phyloP scores from a whole-genome alignment of 2,888 invertebrate genomes.

The Tiliacea citrago region DNA sequence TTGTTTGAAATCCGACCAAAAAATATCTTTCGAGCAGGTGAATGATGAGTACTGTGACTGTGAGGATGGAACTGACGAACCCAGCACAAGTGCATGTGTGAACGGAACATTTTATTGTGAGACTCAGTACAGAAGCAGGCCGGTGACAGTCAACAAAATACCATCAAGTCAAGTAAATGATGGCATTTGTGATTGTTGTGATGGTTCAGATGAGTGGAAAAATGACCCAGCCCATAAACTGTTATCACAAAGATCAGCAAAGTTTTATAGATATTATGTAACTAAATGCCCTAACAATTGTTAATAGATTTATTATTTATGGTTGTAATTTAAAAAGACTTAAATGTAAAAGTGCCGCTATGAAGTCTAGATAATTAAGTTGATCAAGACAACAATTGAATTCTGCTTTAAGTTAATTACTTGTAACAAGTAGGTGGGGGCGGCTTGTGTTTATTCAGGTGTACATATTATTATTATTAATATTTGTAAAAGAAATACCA shows the following conservation, averaged over 20 bases:
- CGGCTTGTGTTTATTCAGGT: conserved; percentile 46
- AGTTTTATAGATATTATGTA: conserved; percentile 80
- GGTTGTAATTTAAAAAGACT: conserved; percentile 18
- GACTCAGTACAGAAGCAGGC: conserved; percentile 85
- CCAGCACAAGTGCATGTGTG: conserved; percentile 97
- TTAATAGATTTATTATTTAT: conserved; percentile 24
- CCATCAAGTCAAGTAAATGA: conserved; percentile 97
- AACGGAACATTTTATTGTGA: conserved; percentile 96
- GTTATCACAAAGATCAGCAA: conserved; percentile 78
- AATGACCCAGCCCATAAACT: conserved; percentile 69
- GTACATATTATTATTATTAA: conserved; percentile 54
- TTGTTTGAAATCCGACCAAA: conserved; percentile 82
- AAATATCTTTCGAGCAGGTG: conserved; percentile 85
- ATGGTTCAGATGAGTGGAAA: conserved; percentile 96
- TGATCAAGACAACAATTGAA: background rate
- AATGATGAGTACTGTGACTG: conserved; percentile 98
- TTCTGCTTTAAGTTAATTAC: conserved; percentile 1
- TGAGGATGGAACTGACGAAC: conserved; percentile 94
- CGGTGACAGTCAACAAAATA: conserved; percentile 81
- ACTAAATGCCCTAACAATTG: conserved; percentile 77
- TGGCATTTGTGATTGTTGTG: conserved; percentile 98
- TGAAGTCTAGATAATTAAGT: conserved; percentile 3
- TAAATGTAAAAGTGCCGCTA: background rate
- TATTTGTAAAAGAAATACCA: conserved; percentile 18
- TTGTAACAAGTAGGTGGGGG: background rate